Conservation (phyloP, 2,888 invertebrate species). For the Drosophila yooni region DNA sequence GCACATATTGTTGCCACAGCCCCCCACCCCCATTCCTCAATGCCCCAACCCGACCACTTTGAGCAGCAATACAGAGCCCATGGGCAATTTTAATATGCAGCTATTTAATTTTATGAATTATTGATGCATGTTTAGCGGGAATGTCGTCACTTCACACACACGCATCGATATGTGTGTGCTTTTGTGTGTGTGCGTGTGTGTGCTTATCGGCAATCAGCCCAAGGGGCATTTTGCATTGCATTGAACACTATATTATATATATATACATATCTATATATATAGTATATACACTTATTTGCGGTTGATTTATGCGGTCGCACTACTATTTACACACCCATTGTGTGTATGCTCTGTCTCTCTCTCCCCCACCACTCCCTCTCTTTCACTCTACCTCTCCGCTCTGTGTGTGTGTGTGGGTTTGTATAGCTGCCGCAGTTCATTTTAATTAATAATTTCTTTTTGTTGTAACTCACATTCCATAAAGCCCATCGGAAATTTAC, state of each 20-base stretch:
- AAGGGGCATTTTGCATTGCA: slow-evolving; percentile 47
- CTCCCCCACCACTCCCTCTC: not conserved
- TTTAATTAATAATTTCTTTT: slow-evolving; percentile 67
- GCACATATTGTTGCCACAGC: slow-evolving; percentile 10
- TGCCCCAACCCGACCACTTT: not conserved
- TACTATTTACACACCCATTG: slow-evolving; percentile 57
- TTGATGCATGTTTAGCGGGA: slow-evolving; percentile 66
- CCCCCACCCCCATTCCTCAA: not conserved
- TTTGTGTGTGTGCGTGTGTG: not conserved
- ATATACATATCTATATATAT: slow-evolving; percentile 34
- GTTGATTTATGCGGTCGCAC: slow-evolving; percentile 77
- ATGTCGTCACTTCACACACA: slow-evolving; percentile 21
- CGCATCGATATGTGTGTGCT: not conserved
- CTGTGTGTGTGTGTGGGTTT: slow-evolving; percentile 17
- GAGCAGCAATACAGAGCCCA: not conserved
- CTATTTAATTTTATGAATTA: slow-evolving; percentile 77
- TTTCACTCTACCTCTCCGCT: not conserved
- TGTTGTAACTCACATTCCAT: slow-evolving; percentile 35
- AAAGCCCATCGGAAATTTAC: slow-evolving; percentile 31
- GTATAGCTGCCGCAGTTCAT: slow-evolving; percentile 57
- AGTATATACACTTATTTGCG: slow-evolving; percentile 54
- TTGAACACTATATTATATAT: slow-evolving; percentile 31
- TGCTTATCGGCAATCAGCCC: slow-evolving; percentile 57
- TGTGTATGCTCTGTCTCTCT: not conserved
- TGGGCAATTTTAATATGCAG: slow-evolving; percentile 49